phyloP scores from a whole-genome alignment of 2,113 vertebrate genomes.

The Naja naja region DNA sequence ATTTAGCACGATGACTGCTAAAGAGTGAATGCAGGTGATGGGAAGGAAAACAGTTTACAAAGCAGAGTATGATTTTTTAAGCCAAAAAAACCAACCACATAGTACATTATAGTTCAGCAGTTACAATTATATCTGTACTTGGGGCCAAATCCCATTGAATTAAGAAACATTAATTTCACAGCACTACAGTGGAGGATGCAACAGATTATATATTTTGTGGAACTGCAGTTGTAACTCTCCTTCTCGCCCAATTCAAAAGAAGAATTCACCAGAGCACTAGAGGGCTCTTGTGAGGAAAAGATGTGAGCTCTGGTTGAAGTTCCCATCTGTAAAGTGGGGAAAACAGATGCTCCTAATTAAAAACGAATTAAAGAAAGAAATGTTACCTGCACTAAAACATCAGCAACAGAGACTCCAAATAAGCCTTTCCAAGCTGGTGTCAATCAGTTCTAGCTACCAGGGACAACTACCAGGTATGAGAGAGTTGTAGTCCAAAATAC shows the following conservation, averaged over 20 bases:
- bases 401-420: not conserved
- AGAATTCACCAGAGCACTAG: not conserved
- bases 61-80: not conserved
- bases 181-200: not conserved
- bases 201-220: not conserved
- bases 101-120: not conserved
- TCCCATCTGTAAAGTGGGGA: not conserved
- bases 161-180: not conserved
- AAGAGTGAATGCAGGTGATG: not conserved
- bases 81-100: no score
- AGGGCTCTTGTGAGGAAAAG: not conserved
- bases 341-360: not conserved
- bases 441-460: not conserved
- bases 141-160: not conserved
- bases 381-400: not conserved
- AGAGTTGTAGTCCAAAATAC: not conserved
- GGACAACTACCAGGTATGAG: not conserved
- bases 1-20: not conserved
- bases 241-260: not conserved
- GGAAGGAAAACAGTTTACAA: not conserved
- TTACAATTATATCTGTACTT: not conserved
- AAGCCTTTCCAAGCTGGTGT: not conserved
- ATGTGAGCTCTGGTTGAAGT: not conserved
- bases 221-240: not conserved
- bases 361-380: not conserved